Conservation (phyloP, 1,140 invertebrate species). For the Macrobrachium rosenbergii region DNA sequence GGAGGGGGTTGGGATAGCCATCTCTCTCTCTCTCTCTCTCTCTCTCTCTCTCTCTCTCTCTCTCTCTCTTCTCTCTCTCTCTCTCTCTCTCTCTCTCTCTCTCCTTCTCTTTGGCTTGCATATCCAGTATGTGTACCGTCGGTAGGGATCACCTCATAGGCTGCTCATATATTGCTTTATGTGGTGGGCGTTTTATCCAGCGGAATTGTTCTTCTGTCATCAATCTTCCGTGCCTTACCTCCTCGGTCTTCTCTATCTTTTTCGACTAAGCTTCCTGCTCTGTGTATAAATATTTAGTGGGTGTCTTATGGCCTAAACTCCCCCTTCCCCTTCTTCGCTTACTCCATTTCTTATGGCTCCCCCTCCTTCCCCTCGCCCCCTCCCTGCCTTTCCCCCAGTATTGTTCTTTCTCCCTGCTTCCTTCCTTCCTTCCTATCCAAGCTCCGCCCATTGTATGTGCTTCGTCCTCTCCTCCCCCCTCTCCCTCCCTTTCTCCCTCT, state of each 20-base stretch:
- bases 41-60: conserved; percentile 27
- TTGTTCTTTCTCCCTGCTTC: too few species aligned
- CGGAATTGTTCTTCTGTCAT: conserved; percentile 38
- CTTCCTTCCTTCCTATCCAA: not conserved
- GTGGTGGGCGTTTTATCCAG: not conserved
- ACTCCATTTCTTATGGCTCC: too few species aligned
- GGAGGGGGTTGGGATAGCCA: not conserved
- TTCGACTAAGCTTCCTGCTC: too few species aligned
- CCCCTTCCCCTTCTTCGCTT: too few species aligned
- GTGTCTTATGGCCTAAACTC: too few species aligned
- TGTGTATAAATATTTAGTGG: too few species aligned
- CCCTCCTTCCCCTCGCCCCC: too few species aligned
- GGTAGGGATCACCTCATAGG: not conserved
- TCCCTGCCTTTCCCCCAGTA: too few species aligned
- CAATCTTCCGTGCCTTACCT: conserved; percentile 6
- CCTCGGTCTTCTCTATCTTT: too few species aligned
- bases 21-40: conserved; percentile 35
- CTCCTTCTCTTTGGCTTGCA: conserved; percentile 1
- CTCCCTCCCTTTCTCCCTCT: not conserved
- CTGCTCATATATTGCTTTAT: conserved; percentile 18
- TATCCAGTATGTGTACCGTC: not conserved
- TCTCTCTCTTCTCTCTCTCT: conserved; percentile 29
- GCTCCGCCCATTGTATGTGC: too few species aligned
- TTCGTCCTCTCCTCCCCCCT: not conserved
- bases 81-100: conserved; percentile 29